These are phyloP conservation scores for Morelia viridis DNA, from an alignment of 2,797 vertebrate genomes.

Conservation along the genomic window DNA sequence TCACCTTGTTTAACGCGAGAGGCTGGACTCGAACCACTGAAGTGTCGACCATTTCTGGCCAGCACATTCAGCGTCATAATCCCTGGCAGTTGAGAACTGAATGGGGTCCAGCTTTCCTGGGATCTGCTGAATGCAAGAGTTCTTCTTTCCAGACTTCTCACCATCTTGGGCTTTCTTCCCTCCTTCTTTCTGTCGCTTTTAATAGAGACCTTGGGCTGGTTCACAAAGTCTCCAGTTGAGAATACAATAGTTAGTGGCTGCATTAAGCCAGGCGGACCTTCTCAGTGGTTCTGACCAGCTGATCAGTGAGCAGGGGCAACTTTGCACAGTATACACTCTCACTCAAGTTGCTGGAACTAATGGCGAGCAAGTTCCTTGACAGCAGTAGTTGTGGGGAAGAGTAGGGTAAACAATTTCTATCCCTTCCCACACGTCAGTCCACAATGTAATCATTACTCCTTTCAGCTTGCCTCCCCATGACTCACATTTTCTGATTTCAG, in stretches of 20 bases:
- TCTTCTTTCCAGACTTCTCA: neutral
- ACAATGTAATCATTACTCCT: neutral
- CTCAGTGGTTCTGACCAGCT: neutral
- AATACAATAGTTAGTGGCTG: neutral
- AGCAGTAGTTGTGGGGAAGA: neutral
- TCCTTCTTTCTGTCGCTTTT: neutral
- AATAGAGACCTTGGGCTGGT: neutral
- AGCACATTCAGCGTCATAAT: too few species aligned
- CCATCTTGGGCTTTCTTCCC: neutral
- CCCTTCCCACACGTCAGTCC: neutral
- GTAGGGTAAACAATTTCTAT: neutral
- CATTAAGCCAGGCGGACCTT: neutral
- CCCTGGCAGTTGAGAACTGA: neutral
- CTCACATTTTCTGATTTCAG: neutral
- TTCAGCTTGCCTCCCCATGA: neutral
- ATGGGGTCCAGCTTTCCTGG: neutral
- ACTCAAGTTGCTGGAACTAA: neutral
- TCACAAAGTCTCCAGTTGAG: neutral
- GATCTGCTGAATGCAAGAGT: neutral
- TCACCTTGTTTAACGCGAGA: too few species aligned
- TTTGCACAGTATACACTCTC: neutral
- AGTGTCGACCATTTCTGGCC: too few species aligned
- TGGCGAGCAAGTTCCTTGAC: neutral
- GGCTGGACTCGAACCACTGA: too few species aligned
- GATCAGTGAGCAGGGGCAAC: neutral